These are phyloP conservation scores for Alsophila aescularia DNA, from an alignment of 2,888 invertebrate genomes.

Conservation along the genomic window DNA sequence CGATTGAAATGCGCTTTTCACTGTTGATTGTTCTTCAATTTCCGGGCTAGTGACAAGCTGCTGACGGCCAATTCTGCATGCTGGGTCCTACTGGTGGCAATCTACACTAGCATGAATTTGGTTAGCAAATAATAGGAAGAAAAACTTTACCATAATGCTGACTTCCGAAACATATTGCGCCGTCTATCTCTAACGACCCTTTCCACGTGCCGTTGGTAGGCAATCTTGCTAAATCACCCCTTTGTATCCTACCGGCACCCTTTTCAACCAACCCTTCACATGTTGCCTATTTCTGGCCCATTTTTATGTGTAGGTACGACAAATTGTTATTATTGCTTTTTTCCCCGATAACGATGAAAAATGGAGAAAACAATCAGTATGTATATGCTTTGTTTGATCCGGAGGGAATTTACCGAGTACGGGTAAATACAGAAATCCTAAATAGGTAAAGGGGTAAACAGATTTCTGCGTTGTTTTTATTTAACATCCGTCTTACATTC, in stretches of 20 bases:
- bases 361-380: background rate
- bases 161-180: background rate
- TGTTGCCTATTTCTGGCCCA: background rate
- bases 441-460: background rate
- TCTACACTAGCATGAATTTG: too few species aligned
- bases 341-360: background rate
- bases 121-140: too few species aligned
- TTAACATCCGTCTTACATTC: too few species aligned
- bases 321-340: constrained; percentile 7
- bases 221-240: background rate
- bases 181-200: background rate
- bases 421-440: background rate
- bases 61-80: too few species aligned
- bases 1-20: too few species aligned
- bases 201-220: background rate
- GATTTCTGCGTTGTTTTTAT: background rate
- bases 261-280: constrained; percentile 8
- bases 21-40: too few species aligned
- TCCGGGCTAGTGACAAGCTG: too few species aligned
- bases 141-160: too few species aligned
- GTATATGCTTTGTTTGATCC: background rate
- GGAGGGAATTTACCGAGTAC: background rate
- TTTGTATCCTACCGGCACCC: constrained; percentile 1
- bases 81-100: too few species aligned
- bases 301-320: background rate